Evolutionary conservation across 2,113 vertebrate genomes (phyloP).

Genomic region (Podilymbus podiceps): DNA sequence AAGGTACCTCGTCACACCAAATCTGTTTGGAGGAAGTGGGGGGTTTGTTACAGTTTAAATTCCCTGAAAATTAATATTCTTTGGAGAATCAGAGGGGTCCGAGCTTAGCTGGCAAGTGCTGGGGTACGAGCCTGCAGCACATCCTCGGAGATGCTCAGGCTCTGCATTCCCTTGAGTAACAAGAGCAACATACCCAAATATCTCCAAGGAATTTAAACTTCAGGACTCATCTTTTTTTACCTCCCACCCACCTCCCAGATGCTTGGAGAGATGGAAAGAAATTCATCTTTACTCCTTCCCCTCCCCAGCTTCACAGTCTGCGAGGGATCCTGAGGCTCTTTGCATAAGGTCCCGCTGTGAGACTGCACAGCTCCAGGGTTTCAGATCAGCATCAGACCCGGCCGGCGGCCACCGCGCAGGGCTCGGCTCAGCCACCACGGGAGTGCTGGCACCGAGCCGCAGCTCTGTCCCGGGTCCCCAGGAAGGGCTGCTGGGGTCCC

Average conservation of each 20-base stretch:
- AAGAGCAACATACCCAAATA: conserved; percentile 57
- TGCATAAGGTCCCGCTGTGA: background rate
- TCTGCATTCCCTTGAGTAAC: conserved; percentile 2
- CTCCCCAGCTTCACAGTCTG: background rate
- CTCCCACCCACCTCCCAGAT: conserved; percentile 62
- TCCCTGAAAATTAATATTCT: background rate
- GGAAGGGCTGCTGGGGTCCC: background rate
- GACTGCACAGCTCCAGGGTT: background rate
- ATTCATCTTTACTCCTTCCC: background rate
- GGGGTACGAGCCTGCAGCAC: background rate
- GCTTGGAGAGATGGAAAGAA: conserved; percentile 42
- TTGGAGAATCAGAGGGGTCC: background rate
- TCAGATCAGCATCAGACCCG: rapidly evolving
- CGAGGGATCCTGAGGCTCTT: background rate
- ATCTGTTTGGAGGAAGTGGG: background rate
- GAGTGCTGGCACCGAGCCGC: rapidly evolving
- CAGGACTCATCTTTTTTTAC: conserved; percentile 63
- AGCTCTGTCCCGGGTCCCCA: rapidly evolving
- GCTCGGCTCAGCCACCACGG: rapidly evolving
- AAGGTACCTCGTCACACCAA: background rate
- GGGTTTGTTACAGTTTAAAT: background rate
- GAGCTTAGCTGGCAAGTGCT: background rate
- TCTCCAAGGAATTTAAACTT: conserved; percentile 51
- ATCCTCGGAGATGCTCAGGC: background rate
- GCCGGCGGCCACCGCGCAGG: rapidly evolving